Base-by-base conservation (phyloP, 2,888 invertebrate species). In the Cotesia congregata region DNA sequence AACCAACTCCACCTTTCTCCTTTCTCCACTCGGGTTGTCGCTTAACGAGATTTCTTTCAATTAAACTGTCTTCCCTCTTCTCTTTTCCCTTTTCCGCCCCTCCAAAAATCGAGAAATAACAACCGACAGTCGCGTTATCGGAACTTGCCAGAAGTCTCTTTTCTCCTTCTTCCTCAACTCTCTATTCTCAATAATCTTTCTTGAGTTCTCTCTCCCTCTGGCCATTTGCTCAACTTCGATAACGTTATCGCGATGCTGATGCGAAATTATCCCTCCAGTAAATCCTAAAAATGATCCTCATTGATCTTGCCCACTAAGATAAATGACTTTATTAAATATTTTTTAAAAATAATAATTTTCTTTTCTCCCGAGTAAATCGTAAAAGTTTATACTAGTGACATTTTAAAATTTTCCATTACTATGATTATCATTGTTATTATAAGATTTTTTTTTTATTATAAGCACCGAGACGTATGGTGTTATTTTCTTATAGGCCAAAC, bases 11-110 rank as follows among this genome's bases (percentile, higher is more conserved):
- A 30, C 40, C 61, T 72, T 12, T 40, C 73, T 62, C 20, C 68
- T 39, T 30, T 72, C 9, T 40, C 73, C 41, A 12, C 68, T 39
- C 15, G 68, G 68, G 60, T 72, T 76, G 72, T 74, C 72, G 77
- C 68, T 79, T 81, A 82, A 82, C 82, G 84, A 86, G 88, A 86
- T 88, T 88, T 88, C 88, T 87, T 88, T 88, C 88, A 88, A 88
- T 88, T 88, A 88, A 88, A 88, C 87, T 86, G 85, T 85, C 83
- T 80, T 82, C 79, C 82, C 79, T 70, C 30, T 60, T 50, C 17
- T 80, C 68, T 64, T 70, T 77, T 61, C 64, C 64, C 72, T 72
- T 72, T 78, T 64, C 38, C 39, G 20, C 39, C 75, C 72, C 77
- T 79, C 75, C 78, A 81, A 82, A 83, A 81, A 80, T 78, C 80